phyloP scores from a whole-genome alignment of 2,888 invertebrate species.

The Lycocerus yunnanus region DNA sequence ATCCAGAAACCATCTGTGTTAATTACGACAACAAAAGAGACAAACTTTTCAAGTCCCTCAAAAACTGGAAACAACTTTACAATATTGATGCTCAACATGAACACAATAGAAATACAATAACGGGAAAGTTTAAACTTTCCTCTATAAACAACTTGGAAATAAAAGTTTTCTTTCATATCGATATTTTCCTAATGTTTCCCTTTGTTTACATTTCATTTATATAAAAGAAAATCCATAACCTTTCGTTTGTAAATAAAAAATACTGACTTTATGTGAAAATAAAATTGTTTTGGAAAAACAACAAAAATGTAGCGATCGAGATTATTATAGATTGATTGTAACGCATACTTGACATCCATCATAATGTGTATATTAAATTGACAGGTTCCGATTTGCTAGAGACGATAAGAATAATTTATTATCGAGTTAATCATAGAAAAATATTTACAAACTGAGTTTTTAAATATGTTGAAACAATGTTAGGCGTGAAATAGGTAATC shows the following conservation, averaged over 20 bases:
- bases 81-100: background rate
- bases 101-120: background rate
- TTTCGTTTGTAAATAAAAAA: background rate
- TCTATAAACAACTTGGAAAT: background rate
- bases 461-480: background rate
- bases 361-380: background rate
- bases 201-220: background rate
- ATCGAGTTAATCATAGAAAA: background rate
- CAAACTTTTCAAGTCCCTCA: background rate
- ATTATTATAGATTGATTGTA: background rate
- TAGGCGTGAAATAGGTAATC: background rate
- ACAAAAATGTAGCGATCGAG: too few species aligned
- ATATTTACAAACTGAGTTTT: background rate
- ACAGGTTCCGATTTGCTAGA: background rate
- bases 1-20: background rate
- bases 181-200: background rate
- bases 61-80: background rate
- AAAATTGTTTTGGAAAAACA: background rate
- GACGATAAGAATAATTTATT: background rate
- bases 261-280: background rate
- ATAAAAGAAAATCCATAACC: background rate
- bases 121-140: background rate
- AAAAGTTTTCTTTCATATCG: background rate
- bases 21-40: background rate
- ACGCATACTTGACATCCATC: background rate